phyloP scores from a whole-genome alignment of 2,113 vertebrate genomes.

The Phyllopteryx taeniolatus region DNA sequence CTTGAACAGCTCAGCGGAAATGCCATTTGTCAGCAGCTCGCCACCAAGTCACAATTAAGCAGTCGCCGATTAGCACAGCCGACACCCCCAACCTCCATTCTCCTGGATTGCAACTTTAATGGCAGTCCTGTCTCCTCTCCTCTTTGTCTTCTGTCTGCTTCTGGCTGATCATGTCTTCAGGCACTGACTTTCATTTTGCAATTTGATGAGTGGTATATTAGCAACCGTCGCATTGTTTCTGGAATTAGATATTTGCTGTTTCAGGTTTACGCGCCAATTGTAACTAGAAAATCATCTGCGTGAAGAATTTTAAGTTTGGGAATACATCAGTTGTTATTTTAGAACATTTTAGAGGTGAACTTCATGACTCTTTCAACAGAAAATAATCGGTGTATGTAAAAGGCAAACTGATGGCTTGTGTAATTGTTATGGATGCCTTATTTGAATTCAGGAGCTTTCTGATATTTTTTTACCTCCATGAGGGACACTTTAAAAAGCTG shows the following conservation, averaged over 20 bases:
- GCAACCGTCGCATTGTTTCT: conserved; percentile 19
- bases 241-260: conserved; percentile 23
- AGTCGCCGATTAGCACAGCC: conserved; percentile 56
- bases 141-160: conserved; percentile 51
- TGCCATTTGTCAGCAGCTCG: conserved; percentile 71
- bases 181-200: conserved; percentile 58
- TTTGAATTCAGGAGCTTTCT: conserved; percentile 64
- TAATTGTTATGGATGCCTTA: conserved; percentile 68
- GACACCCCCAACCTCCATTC: conserved; percentile 34
- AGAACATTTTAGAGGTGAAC: conserved; percentile 48
- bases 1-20: conserved; percentile 67
- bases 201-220: conserved; percentile 59
- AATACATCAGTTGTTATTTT: conserved; percentile 50
- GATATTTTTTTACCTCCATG: conserved; percentile 39
- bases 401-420: conserved; percentile 61
- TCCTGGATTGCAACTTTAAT: conserved; percentile 58
- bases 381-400: conserved; percentile 53
- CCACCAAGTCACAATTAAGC: conserved; percentile 73
- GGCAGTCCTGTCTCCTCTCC: conserved; percentile 59
- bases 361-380: conserved; percentile 55
- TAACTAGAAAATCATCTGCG: conserved; percentile 15
- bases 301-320: conserved; percentile 14
- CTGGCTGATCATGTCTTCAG: conserved; percentile 60
- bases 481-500: conserved; percentile 69
- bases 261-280: conserved; percentile 2